phyloP scores from a whole-genome alignment of 2,888 invertebrate species.

The Heliconius charithonia region DNA sequence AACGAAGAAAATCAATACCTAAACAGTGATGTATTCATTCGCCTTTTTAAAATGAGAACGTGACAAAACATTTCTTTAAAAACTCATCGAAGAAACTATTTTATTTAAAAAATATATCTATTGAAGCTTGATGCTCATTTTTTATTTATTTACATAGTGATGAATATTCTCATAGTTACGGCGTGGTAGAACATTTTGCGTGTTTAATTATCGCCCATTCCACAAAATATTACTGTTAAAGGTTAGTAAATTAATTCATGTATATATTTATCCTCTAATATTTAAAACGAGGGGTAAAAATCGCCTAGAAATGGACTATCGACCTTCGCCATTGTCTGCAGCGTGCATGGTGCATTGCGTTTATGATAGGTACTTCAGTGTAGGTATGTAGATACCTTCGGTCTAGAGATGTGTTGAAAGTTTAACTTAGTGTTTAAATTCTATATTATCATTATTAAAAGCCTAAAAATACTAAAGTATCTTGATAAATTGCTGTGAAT shows the following conservation, averaged over 20 bases:
- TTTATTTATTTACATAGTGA: slow-evolving; percentile 84
- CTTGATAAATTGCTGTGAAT: neutral
- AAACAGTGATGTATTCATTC: slow-evolving; percentile 72
- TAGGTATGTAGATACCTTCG: slow-evolving; percentile 51
- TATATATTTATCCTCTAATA: slow-evolving; percentile 46
- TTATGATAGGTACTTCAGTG: slow-evolving; percentile 63
- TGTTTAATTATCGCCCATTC: slow-evolving; percentile 74
- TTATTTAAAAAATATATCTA: slow-evolving; percentile 77
- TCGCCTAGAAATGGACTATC: slow-evolving; percentile 65
- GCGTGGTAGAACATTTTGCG: slow-evolving; percentile 82
- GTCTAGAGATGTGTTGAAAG: slow-evolving; percentile 25
- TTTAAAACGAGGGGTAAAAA: slow-evolving; percentile 27
- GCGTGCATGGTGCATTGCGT: slow-evolving; percentile 84
- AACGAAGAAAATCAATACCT: slow-evolving; percentile 80
- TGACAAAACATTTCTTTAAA: slow-evolving; percentile 78
- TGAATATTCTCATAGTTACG: slow-evolving; percentile 82
- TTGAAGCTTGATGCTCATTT: slow-evolving; percentile 82
- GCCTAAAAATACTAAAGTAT: neutral
- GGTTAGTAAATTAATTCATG: slow-evolving; percentile 68
- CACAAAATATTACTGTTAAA: slow-evolving; percentile 75
- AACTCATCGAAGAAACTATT: slow-evolving; percentile 77
- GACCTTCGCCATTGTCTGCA: slow-evolving; percentile 84
- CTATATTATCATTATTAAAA: neutral
- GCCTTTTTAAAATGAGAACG: slow-evolving; percentile 83
- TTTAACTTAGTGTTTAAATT: slow-evolving; percentile 23